phyloP scores from a whole-genome alignment of 2,113 vertebrate genomes.

The Saccopteryx leptura region DNA sequence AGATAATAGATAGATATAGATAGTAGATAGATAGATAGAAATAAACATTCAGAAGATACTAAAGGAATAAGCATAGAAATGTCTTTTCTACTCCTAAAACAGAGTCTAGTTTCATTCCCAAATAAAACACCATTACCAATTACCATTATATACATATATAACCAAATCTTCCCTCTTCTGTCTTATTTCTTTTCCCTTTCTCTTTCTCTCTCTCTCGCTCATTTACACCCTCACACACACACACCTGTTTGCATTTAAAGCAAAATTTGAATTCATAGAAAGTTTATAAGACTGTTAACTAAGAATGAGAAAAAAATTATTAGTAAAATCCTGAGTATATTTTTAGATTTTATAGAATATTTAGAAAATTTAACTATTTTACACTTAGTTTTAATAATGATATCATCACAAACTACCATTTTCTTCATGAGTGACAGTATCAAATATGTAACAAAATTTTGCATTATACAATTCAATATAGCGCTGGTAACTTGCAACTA shows the following conservation, averaged over 20 bases:
- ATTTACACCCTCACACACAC: neutral
- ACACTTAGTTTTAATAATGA: neutral
- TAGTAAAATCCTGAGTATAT: neutral
- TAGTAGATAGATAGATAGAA: neutral
- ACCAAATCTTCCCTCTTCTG: neutral
- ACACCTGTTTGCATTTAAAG: neutral
- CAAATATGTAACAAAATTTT: neutral
- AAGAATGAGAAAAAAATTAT: neutral
- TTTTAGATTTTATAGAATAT: neutral
- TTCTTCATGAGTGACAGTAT: neutral
- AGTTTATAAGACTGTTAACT: neutral
- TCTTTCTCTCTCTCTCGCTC: neutral
- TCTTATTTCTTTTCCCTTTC: neutral
- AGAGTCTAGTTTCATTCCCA: neutral
- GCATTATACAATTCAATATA: neutral
- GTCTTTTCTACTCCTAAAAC: neutral
- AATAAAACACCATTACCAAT: neutral
- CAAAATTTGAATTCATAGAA: neutral
- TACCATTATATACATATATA: neutral
- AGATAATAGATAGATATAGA: neutral
- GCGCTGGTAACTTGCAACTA: neutral
- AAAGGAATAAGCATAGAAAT: neutral
- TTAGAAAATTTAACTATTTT: constrained; percentile 29
- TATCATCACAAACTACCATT: neutral
- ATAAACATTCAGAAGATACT: neutral